Evolutionary conservation across 2,113 vertebrate genomes (phyloP).

Genomic region (Lepisosteus osseus): DNA sequence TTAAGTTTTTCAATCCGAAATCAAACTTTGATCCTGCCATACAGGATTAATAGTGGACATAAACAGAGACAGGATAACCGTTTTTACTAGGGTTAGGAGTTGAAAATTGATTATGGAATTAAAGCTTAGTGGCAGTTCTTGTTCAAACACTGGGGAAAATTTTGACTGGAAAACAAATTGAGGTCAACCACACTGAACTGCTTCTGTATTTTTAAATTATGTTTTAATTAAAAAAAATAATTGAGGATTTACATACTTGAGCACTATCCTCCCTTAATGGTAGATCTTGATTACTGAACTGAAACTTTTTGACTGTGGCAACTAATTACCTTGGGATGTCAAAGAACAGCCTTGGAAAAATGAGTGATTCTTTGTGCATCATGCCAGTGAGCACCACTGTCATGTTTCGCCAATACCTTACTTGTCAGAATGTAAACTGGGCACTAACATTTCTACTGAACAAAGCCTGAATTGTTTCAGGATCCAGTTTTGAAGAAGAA

Average conservation of each 20-base stretch:
- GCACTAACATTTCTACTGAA: neutral
- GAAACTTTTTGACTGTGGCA: conserved; percentile 29
- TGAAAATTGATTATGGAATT: too few relatives aligned
- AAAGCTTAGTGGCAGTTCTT: too few relatives aligned
- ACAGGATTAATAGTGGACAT: too few relatives aligned
- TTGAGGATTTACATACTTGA: conserved; percentile 31
- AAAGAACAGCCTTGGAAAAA: conserved; percentile 55
- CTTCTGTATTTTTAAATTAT: conserved; percentile 13
- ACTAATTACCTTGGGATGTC: conserved; percentile 64
- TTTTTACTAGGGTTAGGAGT: too few relatives aligned
- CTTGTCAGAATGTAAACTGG: neutral
- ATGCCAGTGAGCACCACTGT: conserved; percentile 18
- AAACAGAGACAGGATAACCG: too few relatives aligned
- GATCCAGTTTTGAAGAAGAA: neutral
- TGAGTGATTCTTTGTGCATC: conserved; percentile 55
- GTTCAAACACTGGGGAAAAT: too few relatives aligned
- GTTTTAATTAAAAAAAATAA: conserved; percentile 33
- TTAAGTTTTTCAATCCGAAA: too few relatives aligned
- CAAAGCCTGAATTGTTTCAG: neutral
- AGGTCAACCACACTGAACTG: neutral
- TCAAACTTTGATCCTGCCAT: too few relatives aligned
- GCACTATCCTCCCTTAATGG: conserved; percentile 21
- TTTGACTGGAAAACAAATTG: neutral
- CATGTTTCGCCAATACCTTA: neutral
- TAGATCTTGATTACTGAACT: conserved; percentile 21